These are phyloP conservation scores for Apis laboriosa DNA, from an alignment of 1,140 invertebrate genomes.

Conservation along the genomic window DNA sequence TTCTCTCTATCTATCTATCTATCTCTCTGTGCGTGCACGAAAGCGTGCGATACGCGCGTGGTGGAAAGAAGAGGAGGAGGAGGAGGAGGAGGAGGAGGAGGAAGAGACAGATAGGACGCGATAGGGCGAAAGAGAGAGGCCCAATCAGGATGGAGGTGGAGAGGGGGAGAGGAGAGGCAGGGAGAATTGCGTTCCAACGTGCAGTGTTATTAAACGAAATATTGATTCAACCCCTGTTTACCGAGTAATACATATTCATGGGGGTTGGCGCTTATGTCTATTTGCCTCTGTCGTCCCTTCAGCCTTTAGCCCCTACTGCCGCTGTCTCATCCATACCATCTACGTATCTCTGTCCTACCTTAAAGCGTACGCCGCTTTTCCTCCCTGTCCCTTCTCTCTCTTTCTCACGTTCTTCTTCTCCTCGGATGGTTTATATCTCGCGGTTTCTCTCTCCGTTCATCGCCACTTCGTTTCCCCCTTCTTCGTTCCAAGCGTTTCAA, in stretches of 20 bases:
- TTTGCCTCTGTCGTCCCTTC: slow-evolving; percentile 70
- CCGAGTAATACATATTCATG: slow-evolving; percentile 81
- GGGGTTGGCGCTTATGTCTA: slow-evolving; percentile 73
- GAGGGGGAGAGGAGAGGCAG: slow-evolving; percentile 20
- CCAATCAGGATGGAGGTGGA: slow-evolving; percentile 2
- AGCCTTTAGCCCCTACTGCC: slow-evolving; percentile 24
- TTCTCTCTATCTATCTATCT: background rate
- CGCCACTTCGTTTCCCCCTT: background rate
- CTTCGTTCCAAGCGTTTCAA: slow-evolving; percentile 35
- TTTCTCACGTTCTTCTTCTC: background rate
- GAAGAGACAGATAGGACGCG: background rate
- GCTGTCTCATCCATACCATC: no score
- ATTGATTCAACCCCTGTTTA: slow-evolving; percentile 81
- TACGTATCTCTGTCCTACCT: no score
- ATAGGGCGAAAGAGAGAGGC: slow-evolving; percentile 1
- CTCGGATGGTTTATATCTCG: no score
- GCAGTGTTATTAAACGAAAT: slow-evolving; percentile 81
- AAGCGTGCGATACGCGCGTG: background rate
- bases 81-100: background rate
- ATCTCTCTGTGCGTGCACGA: background rate
- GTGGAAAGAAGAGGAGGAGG: background rate
- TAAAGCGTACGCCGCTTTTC: slow-evolving; percentile 14
- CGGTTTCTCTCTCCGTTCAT: background rate
- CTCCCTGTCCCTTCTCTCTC: background rate
- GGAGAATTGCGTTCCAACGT: slow-evolving; percentile 51